Evolutionary conservation across 2,888 invertebrate genomes (phyloP).

Genomic region (Abrostola triplasia): DNA sequence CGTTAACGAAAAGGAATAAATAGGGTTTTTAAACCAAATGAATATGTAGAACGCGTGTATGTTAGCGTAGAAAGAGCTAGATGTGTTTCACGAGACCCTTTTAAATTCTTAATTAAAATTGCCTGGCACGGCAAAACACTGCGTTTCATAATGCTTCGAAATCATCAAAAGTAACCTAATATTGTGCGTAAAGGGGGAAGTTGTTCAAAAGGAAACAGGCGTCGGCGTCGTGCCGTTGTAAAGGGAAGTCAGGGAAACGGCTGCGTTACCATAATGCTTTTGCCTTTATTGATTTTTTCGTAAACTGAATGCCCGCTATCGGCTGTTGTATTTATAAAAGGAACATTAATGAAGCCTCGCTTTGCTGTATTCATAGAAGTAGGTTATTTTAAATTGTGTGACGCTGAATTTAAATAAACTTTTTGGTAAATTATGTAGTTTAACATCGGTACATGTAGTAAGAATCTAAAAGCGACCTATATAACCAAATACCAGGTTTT

Average conservation of each 20-base stretch:
- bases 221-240: slow-evolving; percentile 32
- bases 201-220: slow-evolving; percentile 49
- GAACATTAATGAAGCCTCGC: no score
- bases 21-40: neutral
- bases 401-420: no score
- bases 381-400: no score
- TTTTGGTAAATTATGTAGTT: no score
- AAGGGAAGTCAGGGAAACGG: slow-evolving; percentile 50
- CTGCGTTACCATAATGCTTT: slow-evolving; percentile 57
- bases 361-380: no score
- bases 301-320: no score
- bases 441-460: no score
- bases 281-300: slow-evolving; percentile 48
- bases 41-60: neutral
- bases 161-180: slow-evolving; percentile 39
- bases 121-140: neutral
- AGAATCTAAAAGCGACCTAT: no score
- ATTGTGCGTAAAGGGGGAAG: slow-evolving; percentile 50
- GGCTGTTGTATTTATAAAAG: no score
- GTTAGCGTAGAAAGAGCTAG: neutral
- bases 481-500: no score
- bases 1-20: neutral
- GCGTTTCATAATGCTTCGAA: neutral
- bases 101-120: neutral
- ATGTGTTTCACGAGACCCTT: no score